Conservation (phyloP, 2,888 invertebrate genomes). For the Lochmaea crataegi region DNA sequence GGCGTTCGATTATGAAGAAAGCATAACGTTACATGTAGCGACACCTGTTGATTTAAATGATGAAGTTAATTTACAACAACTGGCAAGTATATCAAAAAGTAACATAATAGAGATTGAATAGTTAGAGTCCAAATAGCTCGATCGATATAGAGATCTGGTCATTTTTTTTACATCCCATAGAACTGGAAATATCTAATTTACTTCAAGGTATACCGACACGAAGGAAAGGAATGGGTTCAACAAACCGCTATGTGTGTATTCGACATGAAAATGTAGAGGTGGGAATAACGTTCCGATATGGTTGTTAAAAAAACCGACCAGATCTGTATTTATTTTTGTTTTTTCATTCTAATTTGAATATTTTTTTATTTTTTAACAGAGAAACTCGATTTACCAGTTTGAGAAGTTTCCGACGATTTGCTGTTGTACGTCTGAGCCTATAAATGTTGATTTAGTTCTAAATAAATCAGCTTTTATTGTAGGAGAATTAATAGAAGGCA, state of each 20-base stretch:
- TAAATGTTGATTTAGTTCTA: background rate
- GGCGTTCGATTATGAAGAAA: constrained; percentile 5
- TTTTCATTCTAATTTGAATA: background rate
- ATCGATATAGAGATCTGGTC: too few species aligned
- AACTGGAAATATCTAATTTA: too few species aligned
- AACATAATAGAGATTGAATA: too few species aligned
- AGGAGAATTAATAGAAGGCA: constrained; percentile 10
- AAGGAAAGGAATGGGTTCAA: too few species aligned
- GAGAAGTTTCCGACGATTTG: constrained; percentile 13
- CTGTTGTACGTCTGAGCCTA: background rate
- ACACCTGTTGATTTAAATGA: background rate
- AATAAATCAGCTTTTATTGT: constrained; percentile 13
- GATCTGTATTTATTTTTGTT: background rate
- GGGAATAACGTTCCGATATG: too few species aligned
- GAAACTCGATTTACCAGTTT: background rate
- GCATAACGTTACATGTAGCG: constrained; percentile 2
- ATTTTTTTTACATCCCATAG: too few species aligned
- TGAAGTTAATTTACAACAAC: background rate
- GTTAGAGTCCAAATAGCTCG: too few species aligned
- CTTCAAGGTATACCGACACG: too few species aligned
- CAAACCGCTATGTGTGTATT: too few species aligned
- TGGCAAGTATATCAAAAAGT: background rate
- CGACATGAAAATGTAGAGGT: too few species aligned
- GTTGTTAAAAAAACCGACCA: too few species aligned
- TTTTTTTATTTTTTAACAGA: background rate